Evolutionary conservation across 2,113 vertebrate species (phyloP), one percentile per base, ranked within the genome.

Genomic region (Triplophysa dalaica): DNA sequence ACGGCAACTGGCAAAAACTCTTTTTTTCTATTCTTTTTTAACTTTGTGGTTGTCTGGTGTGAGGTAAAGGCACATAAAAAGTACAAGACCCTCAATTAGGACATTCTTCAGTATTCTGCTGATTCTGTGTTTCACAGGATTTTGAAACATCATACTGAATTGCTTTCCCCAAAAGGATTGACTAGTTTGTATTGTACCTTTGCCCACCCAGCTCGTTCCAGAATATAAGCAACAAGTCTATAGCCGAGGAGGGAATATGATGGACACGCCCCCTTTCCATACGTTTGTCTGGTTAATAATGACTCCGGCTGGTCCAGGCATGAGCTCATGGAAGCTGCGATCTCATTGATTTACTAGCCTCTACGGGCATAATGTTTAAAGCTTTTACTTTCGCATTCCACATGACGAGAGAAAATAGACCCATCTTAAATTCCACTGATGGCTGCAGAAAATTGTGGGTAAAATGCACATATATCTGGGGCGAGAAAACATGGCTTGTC

Each of bases 271-370:
- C 8, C 43, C 21, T 64, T 45, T 70, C 69, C 60, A 65, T 63
- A 19, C 58, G 29, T 73, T 58, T 65, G 68, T 22, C 67, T 70
- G 61, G 58, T 82, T 82, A 56, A 82, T 64, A 78, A 64, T 1
- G 11, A 41, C 52, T 77, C 24, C 26, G 56, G 50, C 50, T 70
- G 68, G 56, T 70, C 58, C 70, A 22, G 60, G 48, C 75, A 73
- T 82, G 61, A 82, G 75, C 75, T 82, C 81, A 82, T 78, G 81
- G 75, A 82, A 82, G 68, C 75, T 58, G 41, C 61, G 50, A 77
- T 72, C 75, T 78, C 75, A 78, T 24, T 73, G 68, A 21, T 82
- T 82, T 82, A 78, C 12, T 13, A 70, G 66, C 19, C 81, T 66
- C 75, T 22, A 13, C 26, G 60, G 58, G 79, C 33, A 64, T 50